Percentiles rank a stretch among this genome's conserved stretches.
phyloP scores from a whole-genome alignment of 2,888 invertebrate genomes.

The Stenotaenia linearis region DNA sequence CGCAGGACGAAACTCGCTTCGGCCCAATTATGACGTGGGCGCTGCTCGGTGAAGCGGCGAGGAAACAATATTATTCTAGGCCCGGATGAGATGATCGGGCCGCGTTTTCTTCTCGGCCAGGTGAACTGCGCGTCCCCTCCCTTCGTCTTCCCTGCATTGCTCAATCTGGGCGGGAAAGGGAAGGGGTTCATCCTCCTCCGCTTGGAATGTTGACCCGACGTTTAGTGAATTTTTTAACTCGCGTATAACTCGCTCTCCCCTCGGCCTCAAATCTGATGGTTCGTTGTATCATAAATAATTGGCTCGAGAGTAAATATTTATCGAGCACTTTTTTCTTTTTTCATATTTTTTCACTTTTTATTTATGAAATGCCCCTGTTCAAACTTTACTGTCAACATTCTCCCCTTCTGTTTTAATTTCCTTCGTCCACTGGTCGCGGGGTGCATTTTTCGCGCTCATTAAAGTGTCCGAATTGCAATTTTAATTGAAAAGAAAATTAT shows the following conservation, averaged over 20 bases:
- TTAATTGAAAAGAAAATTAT: neutral
- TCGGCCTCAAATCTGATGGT: constrained; percentile 4
- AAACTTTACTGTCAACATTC: neutral
- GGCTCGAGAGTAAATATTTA: constrained; percentile 15
- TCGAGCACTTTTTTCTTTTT: neutral
- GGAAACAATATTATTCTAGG: constrained; percentile 28
- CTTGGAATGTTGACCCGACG: neutral
- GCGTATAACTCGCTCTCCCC: constrained; percentile 2
- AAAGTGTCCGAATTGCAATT: neutral
- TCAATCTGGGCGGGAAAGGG: neutral
- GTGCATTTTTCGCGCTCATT: neutral
- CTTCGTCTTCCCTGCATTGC: neutral
- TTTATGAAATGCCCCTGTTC: neutral
- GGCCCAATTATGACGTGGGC: constrained; percentile 26
- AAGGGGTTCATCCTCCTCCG: neutral
- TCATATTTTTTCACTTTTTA: neutral
- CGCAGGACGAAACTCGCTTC: constrained; percentile 15
- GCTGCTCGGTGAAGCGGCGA: constrained; percentile 14
- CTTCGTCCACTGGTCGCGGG: neutral
- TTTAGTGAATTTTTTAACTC: constrained; percentile 7
- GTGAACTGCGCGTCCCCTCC: neutral
- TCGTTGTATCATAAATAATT: constrained; percentile 15
- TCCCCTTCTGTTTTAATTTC: neutral
- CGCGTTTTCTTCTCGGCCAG: constrained; percentile 9
- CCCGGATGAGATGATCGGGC: constrained; percentile 21